Conservation (phyloP, 2,888 invertebrate genomes). For the Drosophila subsilvestris region DNA sequence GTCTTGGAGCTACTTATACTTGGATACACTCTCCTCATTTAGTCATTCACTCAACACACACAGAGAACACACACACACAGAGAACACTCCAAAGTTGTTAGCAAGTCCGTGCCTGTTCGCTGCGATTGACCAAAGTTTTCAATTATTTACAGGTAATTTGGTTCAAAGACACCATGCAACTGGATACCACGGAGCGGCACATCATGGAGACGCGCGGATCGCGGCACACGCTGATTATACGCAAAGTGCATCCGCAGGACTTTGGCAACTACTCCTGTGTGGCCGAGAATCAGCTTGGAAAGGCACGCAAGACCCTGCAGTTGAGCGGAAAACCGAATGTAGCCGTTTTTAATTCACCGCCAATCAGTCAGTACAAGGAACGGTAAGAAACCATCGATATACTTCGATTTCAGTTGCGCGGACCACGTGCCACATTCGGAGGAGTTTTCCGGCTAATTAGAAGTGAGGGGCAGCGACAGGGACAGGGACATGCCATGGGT, state of each 20-base stretch:
- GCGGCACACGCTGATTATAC: conserved; percentile 88
- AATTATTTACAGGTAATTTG: conserved; percentile 86
- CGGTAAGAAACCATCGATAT: conserved; percentile 74
- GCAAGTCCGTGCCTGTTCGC: conserved; percentile 39
- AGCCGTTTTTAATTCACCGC: conserved; percentile 87
- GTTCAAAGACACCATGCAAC: conserved; percentile 88
- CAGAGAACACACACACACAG: background rate
- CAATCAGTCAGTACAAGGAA: conserved; percentile 86
- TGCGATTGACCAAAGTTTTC: conserved; percentile 63
- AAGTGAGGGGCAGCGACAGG: background rate
- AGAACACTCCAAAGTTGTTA: conserved; percentile 6
- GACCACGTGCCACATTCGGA: conserved; percentile 12
- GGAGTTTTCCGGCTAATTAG: conserved; percentile 25
- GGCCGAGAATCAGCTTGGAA: conserved; percentile 88
- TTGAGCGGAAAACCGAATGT: conserved; percentile 88
- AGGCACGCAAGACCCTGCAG: conserved; percentile 87
- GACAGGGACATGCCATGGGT: background rate
- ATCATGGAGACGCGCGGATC: conserved; percentile 88
- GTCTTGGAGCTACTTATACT: background rate
- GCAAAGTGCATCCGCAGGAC: conserved; percentile 88
- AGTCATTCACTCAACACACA: background rate
- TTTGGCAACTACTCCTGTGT: conserved; percentile 90
- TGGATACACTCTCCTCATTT: background rate
- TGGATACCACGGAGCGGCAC: conserved; percentile 88
- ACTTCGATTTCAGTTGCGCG: background rate